Conservation (phyloP, 2,888 invertebrate species). For the Dione juno region DNA sequence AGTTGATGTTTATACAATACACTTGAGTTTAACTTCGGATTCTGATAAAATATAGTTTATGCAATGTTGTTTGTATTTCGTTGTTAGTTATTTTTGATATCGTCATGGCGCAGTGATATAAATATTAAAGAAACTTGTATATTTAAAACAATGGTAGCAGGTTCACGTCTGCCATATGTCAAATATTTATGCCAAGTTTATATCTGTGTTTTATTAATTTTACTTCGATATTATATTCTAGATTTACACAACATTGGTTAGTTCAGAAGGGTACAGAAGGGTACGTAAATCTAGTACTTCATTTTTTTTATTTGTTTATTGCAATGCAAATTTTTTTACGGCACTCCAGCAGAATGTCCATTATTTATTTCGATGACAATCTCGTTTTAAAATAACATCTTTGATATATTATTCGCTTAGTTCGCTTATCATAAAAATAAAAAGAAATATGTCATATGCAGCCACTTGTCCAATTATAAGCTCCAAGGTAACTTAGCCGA, state of each 20-base stretch:
- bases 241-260: too few relatives aligned
- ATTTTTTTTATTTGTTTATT: too few relatives aligned
- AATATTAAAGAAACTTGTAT: background rate
- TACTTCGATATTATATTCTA: too few relatives aligned
- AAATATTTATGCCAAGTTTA: background rate
- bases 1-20: conserved; percentile 44
- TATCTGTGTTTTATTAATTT: too few relatives aligned
- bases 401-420: background rate
- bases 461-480: conserved; percentile 22
- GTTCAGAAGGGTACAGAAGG: too few relatives aligned
- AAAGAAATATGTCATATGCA: conserved; percentile 19
- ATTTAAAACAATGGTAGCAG: background rate
- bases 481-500: conserved; percentile 28
- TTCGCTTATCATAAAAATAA: conserved; percentile 8
- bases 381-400: background rate
- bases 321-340: too few relatives aligned
- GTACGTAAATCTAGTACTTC: too few relatives aligned
- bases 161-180: too few relatives aligned
- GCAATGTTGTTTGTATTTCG: conserved; percentile 23
- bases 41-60: conserved; percentile 44
- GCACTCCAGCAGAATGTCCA: too few relatives aligned
- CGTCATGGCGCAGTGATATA: background rate
- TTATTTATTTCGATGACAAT: conserved; percentile 12
- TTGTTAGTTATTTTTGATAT: conserved; percentile 25
- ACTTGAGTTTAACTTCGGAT: conserved; percentile 43